Evolutionary conservation across 2,888 invertebrate species (phyloP).

Genomic region (Polietes domitor): DNA sequence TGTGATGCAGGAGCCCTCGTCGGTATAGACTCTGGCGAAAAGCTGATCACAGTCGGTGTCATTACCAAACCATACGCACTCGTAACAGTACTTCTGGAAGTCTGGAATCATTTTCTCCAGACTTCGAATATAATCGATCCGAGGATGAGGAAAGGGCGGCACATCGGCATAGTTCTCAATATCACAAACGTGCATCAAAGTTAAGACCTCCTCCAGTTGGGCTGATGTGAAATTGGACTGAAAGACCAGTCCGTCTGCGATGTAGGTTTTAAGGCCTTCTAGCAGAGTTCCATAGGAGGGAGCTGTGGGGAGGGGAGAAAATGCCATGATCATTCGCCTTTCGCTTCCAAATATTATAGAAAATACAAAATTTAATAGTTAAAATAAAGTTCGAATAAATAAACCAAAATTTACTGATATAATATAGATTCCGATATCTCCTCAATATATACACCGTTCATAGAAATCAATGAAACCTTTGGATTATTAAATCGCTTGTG

Average conservation of each 20-base stretch:
- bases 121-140: slow-evolving; percentile 72
- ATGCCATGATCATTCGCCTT: no score
- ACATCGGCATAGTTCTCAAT: no score
- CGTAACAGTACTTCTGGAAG: slow-evolving; percentile 82
- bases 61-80: slow-evolving; percentile 83
- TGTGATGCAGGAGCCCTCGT: slow-evolving; percentile 87
- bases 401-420: no score
- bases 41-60: slow-evolving; percentile 82
- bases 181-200: slow-evolving; percentile 76
- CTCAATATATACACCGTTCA: no score
- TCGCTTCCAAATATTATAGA: no score
- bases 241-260: slow-evolving; percentile 40
- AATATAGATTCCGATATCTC: no score
- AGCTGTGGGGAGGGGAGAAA: background rate
- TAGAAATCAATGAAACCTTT: no score
- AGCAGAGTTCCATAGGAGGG: background rate
- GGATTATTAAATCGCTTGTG: no score
- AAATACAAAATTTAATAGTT: no score
- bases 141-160: slow-evolving; percentile 68
- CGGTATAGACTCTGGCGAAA: slow-evolving; percentile 84
- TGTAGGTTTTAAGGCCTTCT: background rate
- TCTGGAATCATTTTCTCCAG: slow-evolving; percentile 81
- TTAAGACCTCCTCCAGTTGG: slow-evolving; percentile 73
- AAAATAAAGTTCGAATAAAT: no score
- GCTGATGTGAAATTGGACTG: slow-evolving; percentile 20